These are phyloP conservation scores for Spongia lamella DNA, from an alignment of 37 sponge, comb jelly and placozoan species.

Conservation along the genomic window DNA sequence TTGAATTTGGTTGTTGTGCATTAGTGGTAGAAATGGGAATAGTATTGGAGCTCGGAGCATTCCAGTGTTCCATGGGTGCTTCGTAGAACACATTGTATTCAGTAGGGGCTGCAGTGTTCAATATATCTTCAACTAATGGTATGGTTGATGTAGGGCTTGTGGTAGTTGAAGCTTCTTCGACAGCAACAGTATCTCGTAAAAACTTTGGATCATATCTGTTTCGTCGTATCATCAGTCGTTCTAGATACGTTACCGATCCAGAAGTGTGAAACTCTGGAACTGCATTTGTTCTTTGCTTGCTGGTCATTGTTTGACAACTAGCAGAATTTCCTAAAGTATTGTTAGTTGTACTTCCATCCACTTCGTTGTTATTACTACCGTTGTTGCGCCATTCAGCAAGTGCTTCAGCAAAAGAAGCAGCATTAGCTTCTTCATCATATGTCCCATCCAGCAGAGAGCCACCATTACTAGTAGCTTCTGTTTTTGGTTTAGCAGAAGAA, in stretches of 20 bases:
- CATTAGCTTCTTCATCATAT: conserved; percentile 68
- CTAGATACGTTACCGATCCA: conserved; percentile 50
- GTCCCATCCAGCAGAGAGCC: conserved; percentile 58
- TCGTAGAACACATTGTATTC: conserved; percentile 67
- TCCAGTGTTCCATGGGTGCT: too few relatives aligned
- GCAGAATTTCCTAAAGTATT: background rate
- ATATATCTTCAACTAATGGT: conserved; percentile 1
- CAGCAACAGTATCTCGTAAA: background rate
- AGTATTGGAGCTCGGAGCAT: too few relatives aligned
- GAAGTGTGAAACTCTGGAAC: conserved; percentile 1
- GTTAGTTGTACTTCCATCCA: background rate
- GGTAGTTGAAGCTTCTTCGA: too few relatives aligned
- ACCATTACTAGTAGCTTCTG: background rate
- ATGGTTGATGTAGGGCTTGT: background rate
- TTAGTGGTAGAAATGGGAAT: too few relatives aligned
- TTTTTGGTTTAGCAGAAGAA: conserved; percentile 2
- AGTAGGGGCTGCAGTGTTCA: conserved; percentile 9
- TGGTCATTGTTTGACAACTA: background rate
- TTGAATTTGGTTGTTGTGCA: too few relatives aligned
- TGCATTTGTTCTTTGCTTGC: background rate
- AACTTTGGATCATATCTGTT: conserved; percentile 23
- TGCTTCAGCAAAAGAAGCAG: conserved; percentile 76
- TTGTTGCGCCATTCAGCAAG: conserved; percentile 66
- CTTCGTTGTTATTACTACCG: background rate
- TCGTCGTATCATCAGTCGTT: conserved; percentile 47